Evolutionary conservation across 2,113 vertebrate species (phyloP).

Genomic region (Setophaga coronata): DNA sequence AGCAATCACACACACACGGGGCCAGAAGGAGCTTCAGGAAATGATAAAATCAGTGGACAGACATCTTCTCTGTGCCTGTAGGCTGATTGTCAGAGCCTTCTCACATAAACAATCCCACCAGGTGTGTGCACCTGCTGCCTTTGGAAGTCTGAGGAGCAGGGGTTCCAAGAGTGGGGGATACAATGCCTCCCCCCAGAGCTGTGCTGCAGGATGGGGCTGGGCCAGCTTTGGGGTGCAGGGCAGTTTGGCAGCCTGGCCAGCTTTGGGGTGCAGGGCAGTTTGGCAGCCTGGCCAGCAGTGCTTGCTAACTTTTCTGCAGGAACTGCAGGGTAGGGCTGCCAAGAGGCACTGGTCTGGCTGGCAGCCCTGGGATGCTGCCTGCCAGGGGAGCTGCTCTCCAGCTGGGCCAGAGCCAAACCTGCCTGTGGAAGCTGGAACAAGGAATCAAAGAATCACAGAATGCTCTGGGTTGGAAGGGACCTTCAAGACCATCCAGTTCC

Average conservation of each 20-base stretch:
- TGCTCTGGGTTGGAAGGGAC: background rate
- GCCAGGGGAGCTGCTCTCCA: background rate
- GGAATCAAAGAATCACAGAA: background rate
- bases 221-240: background rate
- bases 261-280: background rate
- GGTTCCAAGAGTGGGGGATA: background rate
- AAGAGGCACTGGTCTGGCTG: constrained; percentile 7
- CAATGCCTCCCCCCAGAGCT: background rate
- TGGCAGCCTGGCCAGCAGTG: background rate
- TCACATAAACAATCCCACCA: background rate
- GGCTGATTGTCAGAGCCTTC: background rate
- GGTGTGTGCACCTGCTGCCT: background rate
- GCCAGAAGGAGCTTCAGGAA: background rate
- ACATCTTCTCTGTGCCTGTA: background rate
- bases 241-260: background rate
- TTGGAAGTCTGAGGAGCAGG: background rate
- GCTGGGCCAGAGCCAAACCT: background rate
- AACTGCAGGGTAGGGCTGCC: background rate
- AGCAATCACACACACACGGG: accelerated
- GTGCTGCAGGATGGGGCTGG: background rate
- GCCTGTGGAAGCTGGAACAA: background rate
- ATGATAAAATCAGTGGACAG: background rate
- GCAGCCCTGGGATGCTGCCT: background rate
- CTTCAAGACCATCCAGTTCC: background rate
- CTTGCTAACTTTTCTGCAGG: background rate